Conservation (phyloP, 1,140 invertebrate genomes). For the Drosophila ohnishii region DNA sequence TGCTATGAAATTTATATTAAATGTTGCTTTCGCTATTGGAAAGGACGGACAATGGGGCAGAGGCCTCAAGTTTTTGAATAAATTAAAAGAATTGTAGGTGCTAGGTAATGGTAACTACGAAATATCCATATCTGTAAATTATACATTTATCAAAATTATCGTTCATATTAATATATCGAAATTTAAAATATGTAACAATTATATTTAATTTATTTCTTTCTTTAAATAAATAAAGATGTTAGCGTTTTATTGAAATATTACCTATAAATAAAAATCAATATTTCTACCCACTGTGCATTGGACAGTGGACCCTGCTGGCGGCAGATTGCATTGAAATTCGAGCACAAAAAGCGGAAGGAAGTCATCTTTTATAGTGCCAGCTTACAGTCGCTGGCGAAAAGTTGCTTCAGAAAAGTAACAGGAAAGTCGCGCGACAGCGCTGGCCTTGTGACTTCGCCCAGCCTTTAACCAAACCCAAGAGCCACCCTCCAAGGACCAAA, state of each 20-base stretch:
- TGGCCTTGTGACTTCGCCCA: slow-evolving; percentile 71
- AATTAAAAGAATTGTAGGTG: neutral
- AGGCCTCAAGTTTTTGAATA: neutral
- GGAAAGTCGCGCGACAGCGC: slow-evolving; percentile 42
- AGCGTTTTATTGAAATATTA: neutral
- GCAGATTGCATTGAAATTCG: slow-evolving; percentile 76
- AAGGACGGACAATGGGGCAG: neutral
- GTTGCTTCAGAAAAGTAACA: slow-evolving; percentile 52
- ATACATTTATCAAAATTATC: too few species aligned
- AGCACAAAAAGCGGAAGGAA: slow-evolving; percentile 61
- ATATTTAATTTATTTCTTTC: too few species aligned
- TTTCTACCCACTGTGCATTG: slow-evolving; percentile 4
- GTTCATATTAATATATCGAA: too few species aligned
- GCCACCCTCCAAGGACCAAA: slow-evolving; percentile 4
- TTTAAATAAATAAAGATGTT: too few species aligned
- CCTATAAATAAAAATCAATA: neutral
- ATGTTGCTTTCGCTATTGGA: slow-evolving; percentile 40
- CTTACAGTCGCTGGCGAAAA: slow-evolving; percentile 64
- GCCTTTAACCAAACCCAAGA: slow-evolving; percentile 3
- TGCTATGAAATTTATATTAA: slow-evolving; percentile 73
- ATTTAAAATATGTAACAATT: too few species aligned
- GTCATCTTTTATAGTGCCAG: slow-evolving; percentile 78
- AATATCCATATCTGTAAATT: neutral
- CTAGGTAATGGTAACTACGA: neutral
- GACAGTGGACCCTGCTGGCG: slow-evolving; percentile 24